Percentiles rank a stretch among this genome's conserved stretches.
These are phyloP conservation scores for Zonitis immaculata DNA, from an alignment of 2,888 invertebrate genomes.

Conservation along the genomic window DNA sequence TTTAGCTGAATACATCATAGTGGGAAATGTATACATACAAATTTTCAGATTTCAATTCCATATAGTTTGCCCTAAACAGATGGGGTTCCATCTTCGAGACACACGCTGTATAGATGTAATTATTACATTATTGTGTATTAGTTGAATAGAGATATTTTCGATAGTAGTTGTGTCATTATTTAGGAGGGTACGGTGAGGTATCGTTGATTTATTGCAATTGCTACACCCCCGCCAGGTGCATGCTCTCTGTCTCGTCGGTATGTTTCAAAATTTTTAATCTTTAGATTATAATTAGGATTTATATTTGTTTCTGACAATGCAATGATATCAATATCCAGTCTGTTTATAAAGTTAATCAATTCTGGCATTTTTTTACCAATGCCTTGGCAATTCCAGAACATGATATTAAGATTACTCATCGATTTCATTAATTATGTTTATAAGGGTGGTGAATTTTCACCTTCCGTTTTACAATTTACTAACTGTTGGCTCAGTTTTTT, in stretches of 20 bases:
- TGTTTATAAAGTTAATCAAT: background rate
- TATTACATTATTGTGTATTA: background rate
- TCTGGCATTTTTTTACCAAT: background rate
- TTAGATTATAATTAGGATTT: background rate
- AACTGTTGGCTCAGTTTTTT: background rate
- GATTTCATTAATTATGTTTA: background rate
- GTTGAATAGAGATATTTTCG: background rate
- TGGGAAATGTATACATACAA: too few species aligned
- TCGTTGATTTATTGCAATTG: background rate
- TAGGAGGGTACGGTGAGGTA: background rate
- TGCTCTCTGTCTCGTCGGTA: background rate
- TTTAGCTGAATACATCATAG: too few species aligned
- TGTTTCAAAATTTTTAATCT: background rate
- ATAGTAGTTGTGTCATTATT: background rate
- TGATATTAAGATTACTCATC: background rate
- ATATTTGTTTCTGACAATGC: background rate
- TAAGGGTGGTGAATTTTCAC: background rate
- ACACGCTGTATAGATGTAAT: too few species aligned
- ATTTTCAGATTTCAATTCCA: too few species aligned
- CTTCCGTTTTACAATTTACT: background rate
- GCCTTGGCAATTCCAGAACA: background rate
- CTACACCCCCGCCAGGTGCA: background rate
- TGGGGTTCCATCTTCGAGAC: too few species aligned
- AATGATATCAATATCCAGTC: background rate
- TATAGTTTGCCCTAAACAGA: too few species aligned